Evolutionary conservation across 2,888 invertebrate genomes (phyloP), one percentile per base, ranked within the genome.

Genomic region (Hirtodrosophila histrioides): DNA sequence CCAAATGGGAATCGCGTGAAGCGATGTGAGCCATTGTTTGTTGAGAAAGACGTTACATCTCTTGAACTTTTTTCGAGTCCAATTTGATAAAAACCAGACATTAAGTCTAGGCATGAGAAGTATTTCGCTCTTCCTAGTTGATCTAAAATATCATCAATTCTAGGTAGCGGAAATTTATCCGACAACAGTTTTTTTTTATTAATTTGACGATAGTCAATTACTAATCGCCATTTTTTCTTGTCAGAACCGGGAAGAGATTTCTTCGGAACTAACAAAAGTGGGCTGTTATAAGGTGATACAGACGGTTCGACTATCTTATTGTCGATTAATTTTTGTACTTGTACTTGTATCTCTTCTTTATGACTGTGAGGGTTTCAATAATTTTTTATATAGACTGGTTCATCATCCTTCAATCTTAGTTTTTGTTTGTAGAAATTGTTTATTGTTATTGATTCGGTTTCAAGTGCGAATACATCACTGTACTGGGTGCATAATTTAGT

Each of bases 41-140:
- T 57, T 17, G 41, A 57, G 49, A 56, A 57, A 1, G 29, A 57
- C 10, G 49, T 57, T 35, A 56, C 31, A 29, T 57, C 4, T 29
- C 43, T 9, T 23, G 35, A 57, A 17, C 35, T 17, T 37, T 49
- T 4, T 12, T 39, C 37, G 2, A 54, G 45, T 37, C 39, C 23
- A 17, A 55, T 55, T 31, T 55, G 23, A 9, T 55, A 39, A 6
- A 39, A 23, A 27, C 41, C 41, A 4, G 23, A 39, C 46, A 35
- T 41, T 56, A 56, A 48, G 37, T 37, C 44, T 3, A 39, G 17
- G 7, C 17, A 39, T n/a, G 57, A 56, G 37, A 39, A 39, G 39
- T 49, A 39, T 48, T 8, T 40, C 10, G 40, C 40, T 23, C 23
- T 7, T 4, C 40, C 40, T 27, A 44, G 44, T 44, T 44, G 44